Percentiles rank a stretch among this genome's conserved stretches.
These are phyloP conservation scores for Drosophila pseudoananassae DNA, from an alignment of 1,140 invertebrate species.

Conservation along the genomic window DNA sequence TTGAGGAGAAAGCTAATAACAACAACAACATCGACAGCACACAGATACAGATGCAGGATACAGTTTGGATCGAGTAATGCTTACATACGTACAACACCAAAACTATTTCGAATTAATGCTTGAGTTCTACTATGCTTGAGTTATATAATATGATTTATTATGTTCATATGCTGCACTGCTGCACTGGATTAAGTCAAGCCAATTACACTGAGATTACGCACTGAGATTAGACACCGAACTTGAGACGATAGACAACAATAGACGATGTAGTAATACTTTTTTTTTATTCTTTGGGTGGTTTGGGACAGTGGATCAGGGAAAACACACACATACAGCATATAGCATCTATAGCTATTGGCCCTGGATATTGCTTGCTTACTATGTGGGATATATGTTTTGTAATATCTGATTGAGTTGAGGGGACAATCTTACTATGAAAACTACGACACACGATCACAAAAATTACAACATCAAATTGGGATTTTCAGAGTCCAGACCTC, in stretches of 20 bases:
- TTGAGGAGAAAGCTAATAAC: slow-evolving; percentile 15
- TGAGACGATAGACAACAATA: slow-evolving; percentile 56
- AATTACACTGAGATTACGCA: slow-evolving; percentile 31
- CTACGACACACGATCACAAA: slow-evolving; percentile 39
- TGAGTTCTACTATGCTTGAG: slow-evolving; percentile 18
- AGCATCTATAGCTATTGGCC: slow-evolving; percentile 5
- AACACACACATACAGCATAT: slow-evolving; percentile 42
- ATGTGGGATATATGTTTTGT: slow-evolving; percentile 5
- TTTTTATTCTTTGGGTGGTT: background rate
- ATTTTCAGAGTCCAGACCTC: background rate
- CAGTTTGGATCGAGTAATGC: slow-evolving; percentile 54
- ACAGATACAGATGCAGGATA: slow-evolving; percentile 60
- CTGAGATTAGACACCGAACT: slow-evolving; percentile 55
- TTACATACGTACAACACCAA: slow-evolving; percentile 81
- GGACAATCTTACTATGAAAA: slow-evolving; percentile 39
- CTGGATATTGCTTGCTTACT: slow-evolving; percentile 47
- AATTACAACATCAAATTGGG: slow-evolving; percentile 53
- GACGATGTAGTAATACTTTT: slow-evolving; percentile 21
- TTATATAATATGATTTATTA: slow-evolving; percentile 7
- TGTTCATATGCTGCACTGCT: background rate
- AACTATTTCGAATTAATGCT: slow-evolving; percentile 61
- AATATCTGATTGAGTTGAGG: background rate
- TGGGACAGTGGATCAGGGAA: slow-evolving; percentile 16
- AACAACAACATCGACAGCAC: slow-evolving; percentile 65
- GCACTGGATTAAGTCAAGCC: slow-evolving; percentile 35